Evolutionary conservation across 2,113 vertebrate genomes (phyloP), one percentile per base, ranked within the genome.

Genomic region (Grantiella picta): DNA sequence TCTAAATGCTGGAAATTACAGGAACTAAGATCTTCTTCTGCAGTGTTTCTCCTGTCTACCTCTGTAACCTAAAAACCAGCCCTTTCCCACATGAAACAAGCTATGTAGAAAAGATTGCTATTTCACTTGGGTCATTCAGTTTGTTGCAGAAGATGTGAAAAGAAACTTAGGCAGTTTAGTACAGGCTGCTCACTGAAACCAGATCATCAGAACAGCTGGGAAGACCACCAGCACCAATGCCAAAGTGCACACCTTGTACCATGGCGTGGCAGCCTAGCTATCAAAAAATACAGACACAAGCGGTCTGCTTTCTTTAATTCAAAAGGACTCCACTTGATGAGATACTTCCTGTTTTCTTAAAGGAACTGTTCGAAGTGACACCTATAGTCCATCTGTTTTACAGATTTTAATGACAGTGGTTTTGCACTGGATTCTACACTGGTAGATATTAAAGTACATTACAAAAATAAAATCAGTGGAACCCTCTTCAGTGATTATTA

Each of bases 101-200:
- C 35, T 40, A 11, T 16, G 33, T 44, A 87, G 29, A 27, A 45
- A 45, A 86, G 38, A 45, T 4, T 0, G 0, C 5, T 53, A 11
- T 53, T 86, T 59, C 28, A 86, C 18, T 63, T n/a, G 10, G 21
- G 13, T 28, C 21, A 81, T 53, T 53, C 40, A 53, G 18, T 28
- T 71, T 19, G 40, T 1, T 68, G 60, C 35, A 91, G 52, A 78
- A 71, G 9, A 53, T 0, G 3, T 18, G 4, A 71, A 75, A 80
- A 92, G 31, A 92, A n/a, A 28, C 4, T 1, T 6, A 22, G 33
- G 15, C 56, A 59, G 38, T 5, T 2, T 5, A 21, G 35, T 27
- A 44, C 9, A 53, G 20, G 38, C 31, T 56, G 31, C 23, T 73
- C 13, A 44, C 12, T 77, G 47, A 66, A 73, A 12, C 11, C 27